Evolutionary conservation across 2,797 vertebrate species (phyloP).

Genomic region (Yasuhikotakia modesta): DNA sequence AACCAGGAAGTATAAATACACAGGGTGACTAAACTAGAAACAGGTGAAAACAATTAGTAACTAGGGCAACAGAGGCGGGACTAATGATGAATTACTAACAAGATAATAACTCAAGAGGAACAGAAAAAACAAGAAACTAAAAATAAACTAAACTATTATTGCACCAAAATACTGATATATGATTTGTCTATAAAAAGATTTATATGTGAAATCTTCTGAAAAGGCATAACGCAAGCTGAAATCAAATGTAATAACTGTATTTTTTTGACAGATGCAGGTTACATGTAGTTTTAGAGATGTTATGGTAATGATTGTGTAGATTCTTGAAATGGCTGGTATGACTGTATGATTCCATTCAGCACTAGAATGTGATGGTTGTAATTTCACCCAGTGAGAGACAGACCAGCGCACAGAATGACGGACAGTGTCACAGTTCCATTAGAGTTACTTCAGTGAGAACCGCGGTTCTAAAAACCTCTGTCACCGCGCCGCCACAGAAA

Average conservation of each 20-base stretch:
- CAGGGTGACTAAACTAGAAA: too few relatives aligned
- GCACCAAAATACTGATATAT: neutral
- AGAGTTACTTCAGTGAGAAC: slow-evolving; percentile 59
- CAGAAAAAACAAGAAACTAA: too few relatives aligned
- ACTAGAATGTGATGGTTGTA: slow-evolving; percentile 46
- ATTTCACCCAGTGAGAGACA: slow-evolving; percentile 61
- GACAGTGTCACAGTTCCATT: slow-evolving; percentile 57
- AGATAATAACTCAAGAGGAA: too few relatives aligned
- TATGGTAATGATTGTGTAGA: slow-evolving; percentile 44
- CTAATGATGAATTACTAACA: too few relatives aligned
- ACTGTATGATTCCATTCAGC: slow-evolving; percentile 47
- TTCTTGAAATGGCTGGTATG: slow-evolving; percentile 44
- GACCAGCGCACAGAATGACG: slow-evolving; percentile 65
- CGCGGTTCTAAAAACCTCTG: slow-evolving; percentile 60
- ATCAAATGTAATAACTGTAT: slow-evolving; percentile 7
- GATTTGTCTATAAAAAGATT: neutral
- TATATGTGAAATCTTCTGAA: neutral
- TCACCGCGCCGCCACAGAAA: slow-evolving; percentile 60
- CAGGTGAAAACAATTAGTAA: too few relatives aligned
- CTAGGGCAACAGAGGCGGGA: too few relatives aligned
- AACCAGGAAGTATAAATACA: too few relatives aligned
- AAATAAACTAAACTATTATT: too few relatives aligned
- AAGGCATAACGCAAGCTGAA: slow-evolving; percentile 13
- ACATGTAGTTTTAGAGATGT: slow-evolving; percentile 34
- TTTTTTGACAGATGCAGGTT: slow-evolving; percentile 36